Evolutionary conservation across 2,888 invertebrate genomes (phyloP), one percentile per base, ranked within the genome.

Genomic region (Nomada flava): DNA sequence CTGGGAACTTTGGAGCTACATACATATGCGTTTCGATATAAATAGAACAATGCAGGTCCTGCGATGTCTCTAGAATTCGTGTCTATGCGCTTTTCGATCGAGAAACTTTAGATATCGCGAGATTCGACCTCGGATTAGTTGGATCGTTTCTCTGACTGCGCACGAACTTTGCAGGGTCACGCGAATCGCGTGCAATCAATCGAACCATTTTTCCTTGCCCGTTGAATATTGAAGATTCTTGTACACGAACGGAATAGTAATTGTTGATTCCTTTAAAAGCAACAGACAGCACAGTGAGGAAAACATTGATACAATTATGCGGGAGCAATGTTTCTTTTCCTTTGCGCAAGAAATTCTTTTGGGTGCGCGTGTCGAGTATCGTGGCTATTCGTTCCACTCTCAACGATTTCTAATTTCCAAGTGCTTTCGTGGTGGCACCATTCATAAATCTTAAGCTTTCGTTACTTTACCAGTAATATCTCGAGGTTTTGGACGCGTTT

Each of bases 61-160:
- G 47, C 47, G 47, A 47, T 47, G 47, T 15, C 13, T 11, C 47
- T 3, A 15, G 63, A 11, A 47, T n/a, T 47, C 47, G 10, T n/a
- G 44, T 11, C 50, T 3, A 59, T 36, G 42, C n/a, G 60, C 50
- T 50, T 73, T 47, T 52, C 26, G 20, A 1, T 1, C 18, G 20
- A 13, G 13, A 36, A 77, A 77, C 52, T 67, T 72, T 10, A 23
- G 60, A 65, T 36, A 23, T 59, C 47, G 23, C n/a, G 26, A 65
- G 26, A 67, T 65, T 29, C 50, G 18, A 53, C 42, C 65, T 47
- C 50, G 26, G 52, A 73, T 73, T 73, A 53, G 26, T 42, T 57
- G 71, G 10, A 47, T 18, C 26, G 18, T 20, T 7, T 18, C 29
- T 18, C 47, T 3, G 29, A 57, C 73, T 7, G 36, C 65, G 47